Base-by-base conservation (phyloP, 2,113 vertebrate species). In the Hiodon alosoides region DNA sequence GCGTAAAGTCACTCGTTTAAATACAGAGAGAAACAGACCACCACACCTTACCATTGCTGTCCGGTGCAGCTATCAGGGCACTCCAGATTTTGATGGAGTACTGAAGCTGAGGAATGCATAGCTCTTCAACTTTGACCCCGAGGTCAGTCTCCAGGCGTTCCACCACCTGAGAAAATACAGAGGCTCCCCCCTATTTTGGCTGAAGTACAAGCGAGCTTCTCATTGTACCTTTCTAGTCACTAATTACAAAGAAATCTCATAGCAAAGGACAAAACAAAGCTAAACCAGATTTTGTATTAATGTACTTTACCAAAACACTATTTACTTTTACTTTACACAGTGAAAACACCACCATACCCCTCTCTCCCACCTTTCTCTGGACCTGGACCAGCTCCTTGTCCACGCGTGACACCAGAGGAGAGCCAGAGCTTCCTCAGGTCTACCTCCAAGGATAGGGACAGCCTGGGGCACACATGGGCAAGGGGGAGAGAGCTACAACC, bases 51-150 rank as follows among this genome's bases (percentile, higher is more conserved):
- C 83, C 91, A 4, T 89, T 58, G 0, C 57, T 71, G 71, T 76
- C 86, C 9, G 68, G 79, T 17, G 80, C 80, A 0, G 87, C 87
- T 90, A 93, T 93, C 87, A 91, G 88, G 11, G 85, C 86, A n/a
- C 86, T 81, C 92, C 92, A 93, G 73, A 93, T 91, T 79, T 91
- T 88, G 78, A 90, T 89, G 47, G 92, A 90, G 77, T 92, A 93
- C 53, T 90, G 92, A 82, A 93, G 87, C 77, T 92, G 86, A 76
- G 79, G 84, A 65, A 93, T 81, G 0, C 80, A 55, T 76, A 92
- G 81, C 0, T 57, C 82, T 47, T 80, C 85, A 52, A 93, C 90
- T 5, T 7, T 82, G 31, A 89, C 81, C 1, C 89, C 90, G 3
- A 92, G 79, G 0, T 86, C 71, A 1, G 61, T 68, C 80, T 92